Conservation (phyloP, 2,888 invertebrate genomes). For the Elegia similella region DNA sequence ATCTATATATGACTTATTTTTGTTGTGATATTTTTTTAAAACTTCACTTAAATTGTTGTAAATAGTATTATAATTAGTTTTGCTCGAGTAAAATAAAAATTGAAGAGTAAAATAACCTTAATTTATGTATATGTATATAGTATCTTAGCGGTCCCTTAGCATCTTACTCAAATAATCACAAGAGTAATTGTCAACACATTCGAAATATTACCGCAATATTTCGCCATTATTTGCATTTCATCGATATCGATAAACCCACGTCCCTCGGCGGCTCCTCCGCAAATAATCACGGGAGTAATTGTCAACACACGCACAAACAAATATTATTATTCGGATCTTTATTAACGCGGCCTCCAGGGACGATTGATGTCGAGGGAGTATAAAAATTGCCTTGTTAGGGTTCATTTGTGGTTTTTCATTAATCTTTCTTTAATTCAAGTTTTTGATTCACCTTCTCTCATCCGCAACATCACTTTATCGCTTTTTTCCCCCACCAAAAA, state of each 20-base stretch:
- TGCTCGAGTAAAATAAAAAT: no score
- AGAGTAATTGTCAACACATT: not conserved
- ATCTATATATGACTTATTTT: no score
- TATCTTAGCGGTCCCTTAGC: no score
- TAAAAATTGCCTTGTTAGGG: not conserved
- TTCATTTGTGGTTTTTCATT: not conserved
- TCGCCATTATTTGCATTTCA: constrained; percentile 43
- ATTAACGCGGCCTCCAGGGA: constrained; percentile 26
- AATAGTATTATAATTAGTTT: no score
- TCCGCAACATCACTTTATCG: no score
- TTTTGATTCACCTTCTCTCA: no score
- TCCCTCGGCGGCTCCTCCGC: constrained; percentile 56
- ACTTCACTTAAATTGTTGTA: no score
- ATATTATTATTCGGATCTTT: constrained; percentile 59
- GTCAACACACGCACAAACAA: constrained; percentile 70
- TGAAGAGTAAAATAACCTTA: no score
- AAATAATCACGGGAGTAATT: constrained; percentile 77
- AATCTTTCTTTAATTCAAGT: no score
- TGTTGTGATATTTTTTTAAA: no score
- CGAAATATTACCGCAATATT: not conserved
- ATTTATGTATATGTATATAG: no score
- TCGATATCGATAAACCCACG: constrained; percentile 21
- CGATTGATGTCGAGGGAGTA: constrained; percentile 1
- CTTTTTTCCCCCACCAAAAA: no score
- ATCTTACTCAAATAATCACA: not conserved